These are phyloP conservation scores for Microtus montanus DNA, from an alignment of 2,113 vertebrate species.

Conservation along the genomic window DNA sequence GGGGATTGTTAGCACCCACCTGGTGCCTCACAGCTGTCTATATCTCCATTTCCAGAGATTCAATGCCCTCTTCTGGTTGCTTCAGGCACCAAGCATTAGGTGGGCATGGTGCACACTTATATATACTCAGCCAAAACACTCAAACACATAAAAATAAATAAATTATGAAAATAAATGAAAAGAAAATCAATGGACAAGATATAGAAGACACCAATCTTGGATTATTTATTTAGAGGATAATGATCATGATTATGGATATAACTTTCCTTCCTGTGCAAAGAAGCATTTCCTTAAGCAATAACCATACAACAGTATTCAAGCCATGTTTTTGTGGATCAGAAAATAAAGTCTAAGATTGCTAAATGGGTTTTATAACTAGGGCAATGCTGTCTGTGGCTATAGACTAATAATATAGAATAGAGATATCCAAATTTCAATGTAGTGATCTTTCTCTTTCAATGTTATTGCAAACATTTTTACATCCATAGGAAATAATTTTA, in stretches of 20 bases:
- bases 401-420: not conserved
- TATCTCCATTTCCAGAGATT: not conserved
- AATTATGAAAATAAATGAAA: not conserved
- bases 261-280: not conserved
- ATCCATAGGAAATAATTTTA: not conserved
- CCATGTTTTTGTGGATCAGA: not conserved
- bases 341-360: not conserved
- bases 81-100: not conserved
- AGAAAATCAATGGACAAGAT: not conserved
- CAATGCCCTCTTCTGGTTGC: not conserved
- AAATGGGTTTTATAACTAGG: not conserved
- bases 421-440: not conserved
- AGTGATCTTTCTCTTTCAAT: not conserved
- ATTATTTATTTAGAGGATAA: not conserved
- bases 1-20: not conserved
- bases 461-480: slow-evolving; percentile 12
- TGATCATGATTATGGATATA: not conserved
- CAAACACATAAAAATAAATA: not conserved
- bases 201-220: not conserved
- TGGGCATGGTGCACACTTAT: not conserved
- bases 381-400: not conserved
- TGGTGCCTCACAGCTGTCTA: not conserved
- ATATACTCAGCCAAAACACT: not conserved
- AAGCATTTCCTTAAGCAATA: not conserved
- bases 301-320: not conserved